A percentile compares a stretch with the other conserved stretches of the same genome.
phyloP scores from a whole-genome alignment of 53 echinoderm and acorn worm species.

The Zoroaster sp. region DNA sequence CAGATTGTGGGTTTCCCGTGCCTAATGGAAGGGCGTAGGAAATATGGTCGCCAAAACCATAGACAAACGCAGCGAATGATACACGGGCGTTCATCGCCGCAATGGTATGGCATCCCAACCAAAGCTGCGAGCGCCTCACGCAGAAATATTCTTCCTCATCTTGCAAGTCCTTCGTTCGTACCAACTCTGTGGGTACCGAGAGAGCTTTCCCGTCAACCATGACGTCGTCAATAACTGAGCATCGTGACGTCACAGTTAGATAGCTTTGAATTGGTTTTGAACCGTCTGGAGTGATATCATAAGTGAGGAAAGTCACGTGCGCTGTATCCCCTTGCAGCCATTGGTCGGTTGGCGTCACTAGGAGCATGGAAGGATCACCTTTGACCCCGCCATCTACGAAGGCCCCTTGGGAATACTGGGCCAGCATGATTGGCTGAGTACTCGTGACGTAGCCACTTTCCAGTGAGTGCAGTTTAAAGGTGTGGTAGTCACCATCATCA shows the following conservation, averaged over 20 bases:
- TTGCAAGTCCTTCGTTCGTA: not conserved
- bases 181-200: slow-evolving; percentile 17
- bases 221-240: slow-evolving; percentile 1
- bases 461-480: slow-evolving; percentile 61
- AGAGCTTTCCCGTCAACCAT: not conserved
- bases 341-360: slow-evolving; percentile 76
- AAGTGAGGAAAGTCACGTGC: not conserved
- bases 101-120: not conserved
- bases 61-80: not conserved
- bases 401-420: slow-evolving; percentile 87
- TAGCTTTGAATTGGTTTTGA: not conserved
- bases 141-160: not conserved
- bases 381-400: slow-evolving; percentile 56
- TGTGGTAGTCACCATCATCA: slow-evolving; percentile 61
- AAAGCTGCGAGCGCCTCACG: slow-evolving; percentile 4
- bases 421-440: slow-evolving; percentile 70
- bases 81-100: not conserved
- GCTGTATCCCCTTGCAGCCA: not conserved
- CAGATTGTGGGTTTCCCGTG: not conserved
- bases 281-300: slow-evolving; percentile 1
- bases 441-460: slow-evolving; percentile 65
- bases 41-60: slow-evolving; percentile 14
- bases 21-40: slow-evolving; percentile 1
- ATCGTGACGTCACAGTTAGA: slow-evolving; percentile 19
- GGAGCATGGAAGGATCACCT: slow-evolving; percentile 91